phyloP scores from a whole-genome alignment of 2,113 vertebrate species.

The Steatornis caripensis region DNA sequence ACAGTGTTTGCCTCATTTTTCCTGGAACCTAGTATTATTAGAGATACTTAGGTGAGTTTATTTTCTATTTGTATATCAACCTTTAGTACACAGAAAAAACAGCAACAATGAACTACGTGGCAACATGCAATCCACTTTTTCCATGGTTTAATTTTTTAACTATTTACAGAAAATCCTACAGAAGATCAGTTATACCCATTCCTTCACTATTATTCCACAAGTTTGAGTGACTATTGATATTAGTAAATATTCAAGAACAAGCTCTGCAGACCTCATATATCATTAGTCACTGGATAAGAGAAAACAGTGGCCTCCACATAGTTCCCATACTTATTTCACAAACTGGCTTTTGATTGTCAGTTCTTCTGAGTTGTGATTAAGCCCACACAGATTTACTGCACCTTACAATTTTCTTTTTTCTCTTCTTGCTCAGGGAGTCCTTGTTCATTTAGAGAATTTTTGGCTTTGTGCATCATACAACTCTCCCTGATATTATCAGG shows the following conservation, averaged over 20 bases:
- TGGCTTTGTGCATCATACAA: neutral
- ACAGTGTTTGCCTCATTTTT: neutral
- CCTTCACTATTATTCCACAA: neutral
- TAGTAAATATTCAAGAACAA: neutral
- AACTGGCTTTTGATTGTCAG: neutral
- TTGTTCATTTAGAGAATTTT: neutral
- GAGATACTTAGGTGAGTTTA: neutral
- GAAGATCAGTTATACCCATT: neutral
- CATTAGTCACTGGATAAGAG: neutral
- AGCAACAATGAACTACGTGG: neutral
- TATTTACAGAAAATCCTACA: neutral
- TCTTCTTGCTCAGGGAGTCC: constrained; percentile 48
- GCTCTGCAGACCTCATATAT: neutral
- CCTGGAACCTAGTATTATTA: neutral
- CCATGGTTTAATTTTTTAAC: neutral
- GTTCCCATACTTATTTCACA: neutral
- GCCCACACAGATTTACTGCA: constrained; percentile 72
- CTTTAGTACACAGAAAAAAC: neutral
- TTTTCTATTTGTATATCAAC: neutral
- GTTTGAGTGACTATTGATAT: neutral
- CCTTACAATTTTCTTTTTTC: constrained; percentile 79
- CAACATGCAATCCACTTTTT: neutral
- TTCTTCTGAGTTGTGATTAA: neutral
- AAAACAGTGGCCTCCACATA: neutral
- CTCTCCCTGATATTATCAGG: constrained; percentile 2